phyloP scores from a whole-genome alignment of 2,797 vertebrate species.

The Hephaestus fuliginosus region DNA sequence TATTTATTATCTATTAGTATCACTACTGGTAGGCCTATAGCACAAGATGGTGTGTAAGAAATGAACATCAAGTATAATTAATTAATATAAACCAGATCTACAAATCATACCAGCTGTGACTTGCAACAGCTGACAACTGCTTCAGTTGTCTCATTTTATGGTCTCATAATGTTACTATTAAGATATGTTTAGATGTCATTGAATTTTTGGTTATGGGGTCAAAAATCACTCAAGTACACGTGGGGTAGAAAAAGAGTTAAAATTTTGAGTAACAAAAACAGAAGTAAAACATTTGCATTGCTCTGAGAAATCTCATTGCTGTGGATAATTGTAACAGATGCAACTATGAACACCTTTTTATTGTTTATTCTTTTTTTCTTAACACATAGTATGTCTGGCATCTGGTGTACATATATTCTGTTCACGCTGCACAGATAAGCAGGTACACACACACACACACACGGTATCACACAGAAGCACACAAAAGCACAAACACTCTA shows the following conservation, averaged over 20 bases:
- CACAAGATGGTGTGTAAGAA: not conserved
- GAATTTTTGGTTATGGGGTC: not conserved
- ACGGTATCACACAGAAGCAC: not conserved
- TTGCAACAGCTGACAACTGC: too few relatives aligned
- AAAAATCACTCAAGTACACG: not conserved
- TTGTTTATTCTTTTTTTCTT: slow-evolving; percentile 30
- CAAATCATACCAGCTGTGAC: not conserved
- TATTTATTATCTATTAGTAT: too few relatives aligned
- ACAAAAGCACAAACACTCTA: not conserved
- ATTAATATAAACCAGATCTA: not conserved
- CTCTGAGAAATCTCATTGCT: not conserved
- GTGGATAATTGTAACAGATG: slow-evolving; percentile 30
- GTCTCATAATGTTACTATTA: not conserved
- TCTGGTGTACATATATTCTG: slow-evolving; percentile 43
- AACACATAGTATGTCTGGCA: slow-evolving; percentile 33
- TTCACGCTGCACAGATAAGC: slow-evolving; percentile 47
- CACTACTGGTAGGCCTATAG: not conserved
- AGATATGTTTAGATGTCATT: not conserved
- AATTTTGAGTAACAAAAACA: not conserved
- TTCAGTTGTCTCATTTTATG: not conserved
- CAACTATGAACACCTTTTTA: slow-evolving; percentile 27
- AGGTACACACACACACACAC: not conserved
- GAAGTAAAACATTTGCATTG: not conserved
- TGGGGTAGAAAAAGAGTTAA: not conserved
- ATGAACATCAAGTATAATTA: not conserved